A percentile compares a stretch with the other conserved stretches of the same genome.
Conservation (phyloP, 2,113 vertebrate species). For the Amazona guildingii region DNA sequence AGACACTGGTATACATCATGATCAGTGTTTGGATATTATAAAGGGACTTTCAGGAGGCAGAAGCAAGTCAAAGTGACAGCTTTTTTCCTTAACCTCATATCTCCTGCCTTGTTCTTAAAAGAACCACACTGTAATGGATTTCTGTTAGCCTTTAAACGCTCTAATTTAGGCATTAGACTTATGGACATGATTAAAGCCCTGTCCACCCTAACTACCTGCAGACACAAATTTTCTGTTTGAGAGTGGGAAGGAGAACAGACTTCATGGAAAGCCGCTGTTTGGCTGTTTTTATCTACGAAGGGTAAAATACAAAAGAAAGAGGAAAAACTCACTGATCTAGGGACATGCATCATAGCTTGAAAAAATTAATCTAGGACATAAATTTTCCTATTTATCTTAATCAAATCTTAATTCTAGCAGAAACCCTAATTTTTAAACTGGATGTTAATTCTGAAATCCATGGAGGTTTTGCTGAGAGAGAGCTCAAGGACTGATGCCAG, state of each 20-base stretch:
- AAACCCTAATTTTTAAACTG: not conserved
- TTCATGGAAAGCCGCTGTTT: not conserved
- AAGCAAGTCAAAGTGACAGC: not conserved
- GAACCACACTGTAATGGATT: not conserved
- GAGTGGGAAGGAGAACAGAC: not conserved
- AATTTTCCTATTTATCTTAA: not conserved
- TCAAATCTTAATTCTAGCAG: not conserved
- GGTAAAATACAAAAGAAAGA: not conserved
- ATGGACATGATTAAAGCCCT: not conserved
- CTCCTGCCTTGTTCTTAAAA: not conserved
- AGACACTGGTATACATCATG: not conserved
- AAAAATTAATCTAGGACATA: not conserved
- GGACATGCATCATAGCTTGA: not conserved
- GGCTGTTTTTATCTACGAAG: not conserved
- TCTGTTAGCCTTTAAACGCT: not conserved
- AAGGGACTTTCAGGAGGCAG: not conserved
- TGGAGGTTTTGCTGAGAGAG: not conserved
- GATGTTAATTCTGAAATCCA: not conserved
- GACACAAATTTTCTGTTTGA: not conserved
- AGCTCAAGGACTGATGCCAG: not conserved
- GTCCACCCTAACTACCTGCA: not conserved
- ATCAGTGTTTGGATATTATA: not conserved
- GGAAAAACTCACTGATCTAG: fast-evolving
- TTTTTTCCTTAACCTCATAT: not conserved
- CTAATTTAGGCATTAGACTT: not conserved